Percentiles rank a stretch among this genome's conserved stretches.
These are phyloP conservation scores for Dorcus parallelipipedus DNA, from an alignment of 2,888 invertebrate species.

Conservation along the genomic window DNA sequence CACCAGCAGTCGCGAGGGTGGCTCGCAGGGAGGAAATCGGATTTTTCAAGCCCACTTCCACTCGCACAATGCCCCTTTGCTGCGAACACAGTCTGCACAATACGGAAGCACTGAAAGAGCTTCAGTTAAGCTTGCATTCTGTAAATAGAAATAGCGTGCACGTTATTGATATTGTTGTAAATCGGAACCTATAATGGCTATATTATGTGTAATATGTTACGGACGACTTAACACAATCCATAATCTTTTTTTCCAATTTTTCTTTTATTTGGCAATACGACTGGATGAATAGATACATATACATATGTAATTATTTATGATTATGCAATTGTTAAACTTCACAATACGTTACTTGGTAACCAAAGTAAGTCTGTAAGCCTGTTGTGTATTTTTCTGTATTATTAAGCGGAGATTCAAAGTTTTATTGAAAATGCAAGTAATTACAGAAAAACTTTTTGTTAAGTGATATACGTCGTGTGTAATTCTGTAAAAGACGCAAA, in stretches of 20 bases:
- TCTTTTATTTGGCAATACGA: no score
- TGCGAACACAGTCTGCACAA: conserved; percentile 40
- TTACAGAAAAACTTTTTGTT: no score
- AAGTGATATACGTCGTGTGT: no score
- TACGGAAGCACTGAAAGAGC: conserved; percentile 35
- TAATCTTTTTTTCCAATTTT: conserved; percentile 1
- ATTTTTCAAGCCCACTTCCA: conserved; percentile 52
- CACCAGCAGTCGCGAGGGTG: conserved; percentile 33
- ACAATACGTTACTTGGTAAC: no score
- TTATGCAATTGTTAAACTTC: neutral
- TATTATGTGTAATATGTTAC: conserved; percentile 21
- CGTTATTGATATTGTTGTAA: conserved; percentile 40
- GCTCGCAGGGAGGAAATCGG: conserved; percentile 48
- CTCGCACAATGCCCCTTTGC: conserved; percentile 42
- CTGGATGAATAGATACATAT: conserved; percentile 14
- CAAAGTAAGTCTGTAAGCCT: no score
- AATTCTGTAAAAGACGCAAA: no score
- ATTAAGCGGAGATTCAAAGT: no score
- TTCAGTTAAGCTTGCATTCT: conserved; percentile 32
- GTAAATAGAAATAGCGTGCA: conserved; percentile 32
- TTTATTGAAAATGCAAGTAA: no score
- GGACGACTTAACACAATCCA: no score
- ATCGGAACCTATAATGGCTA: conserved; percentile 7
- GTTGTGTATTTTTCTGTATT: no score
- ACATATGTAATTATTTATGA: neutral